Percentiles rank a stretch among this genome's conserved stretches.
These are phyloP conservation scores for Lagopus leucura DNA, from an alignment of 2,113 vertebrate species.

Conservation along the genomic window DNA sequence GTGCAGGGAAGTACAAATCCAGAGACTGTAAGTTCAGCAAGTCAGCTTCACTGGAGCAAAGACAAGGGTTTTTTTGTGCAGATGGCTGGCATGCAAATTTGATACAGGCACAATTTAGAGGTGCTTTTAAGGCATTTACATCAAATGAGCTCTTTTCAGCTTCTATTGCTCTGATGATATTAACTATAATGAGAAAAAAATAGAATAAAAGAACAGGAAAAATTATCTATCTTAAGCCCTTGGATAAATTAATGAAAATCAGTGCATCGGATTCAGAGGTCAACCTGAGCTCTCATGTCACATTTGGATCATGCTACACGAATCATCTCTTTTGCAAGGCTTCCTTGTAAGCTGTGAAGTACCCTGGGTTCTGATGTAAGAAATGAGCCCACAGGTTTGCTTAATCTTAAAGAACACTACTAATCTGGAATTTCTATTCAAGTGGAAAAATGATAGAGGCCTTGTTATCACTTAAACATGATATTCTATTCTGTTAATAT, in stretches of 20 bases:
- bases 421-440: neutral
- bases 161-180: neutral
- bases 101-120: conserved; percentile 37
- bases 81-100: conserved; percentile 61
- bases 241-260: neutral
- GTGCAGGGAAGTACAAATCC: neutral
- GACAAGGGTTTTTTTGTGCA: conserved; percentile 12
- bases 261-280: neutral
- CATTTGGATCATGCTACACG: neutral
- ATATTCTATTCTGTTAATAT: neutral
- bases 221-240: neutral
- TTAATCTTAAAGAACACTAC: neutral
- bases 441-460: neutral
- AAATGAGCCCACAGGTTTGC: neutral
- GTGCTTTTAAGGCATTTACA: conserved; percentile 14
- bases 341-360: neutral
- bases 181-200: neutral
- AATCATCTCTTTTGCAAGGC: neutral
- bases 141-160: neutral
- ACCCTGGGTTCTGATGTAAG: neutral
- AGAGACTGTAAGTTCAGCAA: conserved; percentile 6
- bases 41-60: conserved; percentile 34
- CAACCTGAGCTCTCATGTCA: neutral
- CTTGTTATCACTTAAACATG: neutral
- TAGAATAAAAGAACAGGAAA: neutral